Base-by-base conservation (phyloP, 2,888 invertebrate species). In the Lithophane semibrunnea region DNA sequence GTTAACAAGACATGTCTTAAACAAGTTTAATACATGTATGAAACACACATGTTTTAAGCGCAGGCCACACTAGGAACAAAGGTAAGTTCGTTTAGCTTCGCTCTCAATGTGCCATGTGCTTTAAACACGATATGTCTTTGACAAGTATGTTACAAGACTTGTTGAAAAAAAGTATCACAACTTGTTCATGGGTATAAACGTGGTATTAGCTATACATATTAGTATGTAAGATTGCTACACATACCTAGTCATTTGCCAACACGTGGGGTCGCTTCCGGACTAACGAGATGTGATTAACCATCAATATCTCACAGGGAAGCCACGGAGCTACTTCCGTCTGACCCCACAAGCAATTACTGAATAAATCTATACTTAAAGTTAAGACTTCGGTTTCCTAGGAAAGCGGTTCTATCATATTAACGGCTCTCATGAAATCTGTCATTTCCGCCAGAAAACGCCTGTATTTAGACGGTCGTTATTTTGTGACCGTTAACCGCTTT, bases 271-370 rank as follows among this genome's bases (percentile, higher is more conserved):
- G 8, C 42, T n/a, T 8, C 13, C 21, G 42, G 13, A 58, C 29
- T 49, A 80, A 79, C 56, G 42, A 75, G 68, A 47, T 58, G 49
- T 49, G 47, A 29, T 49, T 58, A 69, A 79, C 49, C 56, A 70
- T 49, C 56, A 79, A 58, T 69, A 69, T 70, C n/a, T 49, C 49
- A 69, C 29, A 67, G 54, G 21, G 1, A 29, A 29, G 13, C 29
- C 9, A 47, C 37, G 29, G 5, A 77, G 16, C n/a, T 24, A 56
- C 69, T 58, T 67, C 42, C 56, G 21, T 24, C 37, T 67, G 56
- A 56, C 52, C 52, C n/a, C 7, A 3, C 10, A 44, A 29, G 29
- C 63, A 37, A 47, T 77, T n/a, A 77, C 49, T 60, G 49, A 61
- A 49, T 61, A 13, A n/a, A 52, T 29, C 18, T 61, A 18, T 78